These are phyloP conservation scores for Sebastolobus alascanus DNA, from an alignment of 2,797 vertebrate genomes.

Conservation along the genomic window DNA sequence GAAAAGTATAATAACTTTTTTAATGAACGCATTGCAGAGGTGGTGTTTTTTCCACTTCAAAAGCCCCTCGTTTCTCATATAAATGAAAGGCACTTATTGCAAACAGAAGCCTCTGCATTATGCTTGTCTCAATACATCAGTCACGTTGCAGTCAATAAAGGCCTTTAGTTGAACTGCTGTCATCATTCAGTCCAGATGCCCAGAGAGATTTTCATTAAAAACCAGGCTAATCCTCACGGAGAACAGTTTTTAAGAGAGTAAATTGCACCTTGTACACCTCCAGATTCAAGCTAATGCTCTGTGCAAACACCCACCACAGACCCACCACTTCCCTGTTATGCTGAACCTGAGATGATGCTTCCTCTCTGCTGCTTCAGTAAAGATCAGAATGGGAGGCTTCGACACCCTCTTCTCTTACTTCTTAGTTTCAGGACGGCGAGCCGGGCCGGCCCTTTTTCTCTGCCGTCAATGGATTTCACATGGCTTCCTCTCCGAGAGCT, in stretches of 20 bases:
- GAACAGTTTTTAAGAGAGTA: background rate
- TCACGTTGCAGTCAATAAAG: conserved; percentile 65
- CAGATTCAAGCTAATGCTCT: conserved; percentile 14
- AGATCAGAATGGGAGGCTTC: conserved; percentile 51
- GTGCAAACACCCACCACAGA: conserved; percentile 52
- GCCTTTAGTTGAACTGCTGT: conserved; percentile 44
- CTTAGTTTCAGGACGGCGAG: conserved; percentile 52
- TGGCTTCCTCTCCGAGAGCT: conserved; percentile 48
- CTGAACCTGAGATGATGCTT: conserved; percentile 47
- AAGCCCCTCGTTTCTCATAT: conserved; percentile 73
- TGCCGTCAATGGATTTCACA: conserved; percentile 60
- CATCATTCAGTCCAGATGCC: conserved; percentile 71
- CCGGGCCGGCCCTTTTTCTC: conserved; percentile 39
- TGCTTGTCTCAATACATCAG: conserved; percentile 64
- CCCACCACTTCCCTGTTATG: conserved; percentile 38
- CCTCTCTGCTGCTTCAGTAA: conserved; percentile 46
- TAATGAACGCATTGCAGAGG: conserved; percentile 79
- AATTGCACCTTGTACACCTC: conserved; percentile 21
- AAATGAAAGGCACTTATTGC: conserved; percentile 78
- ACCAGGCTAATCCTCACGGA: background rate
- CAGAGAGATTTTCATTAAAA: conserved; percentile 41
- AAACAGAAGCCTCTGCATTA: conserved; percentile 75
- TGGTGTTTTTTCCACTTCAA: conserved; percentile 80
- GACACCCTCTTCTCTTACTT: conserved; percentile 42
- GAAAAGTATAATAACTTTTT: conserved; percentile 77